Conservation (phyloP, 2,797 vertebrate genomes). For the Xyrichtys novacula region DNA sequence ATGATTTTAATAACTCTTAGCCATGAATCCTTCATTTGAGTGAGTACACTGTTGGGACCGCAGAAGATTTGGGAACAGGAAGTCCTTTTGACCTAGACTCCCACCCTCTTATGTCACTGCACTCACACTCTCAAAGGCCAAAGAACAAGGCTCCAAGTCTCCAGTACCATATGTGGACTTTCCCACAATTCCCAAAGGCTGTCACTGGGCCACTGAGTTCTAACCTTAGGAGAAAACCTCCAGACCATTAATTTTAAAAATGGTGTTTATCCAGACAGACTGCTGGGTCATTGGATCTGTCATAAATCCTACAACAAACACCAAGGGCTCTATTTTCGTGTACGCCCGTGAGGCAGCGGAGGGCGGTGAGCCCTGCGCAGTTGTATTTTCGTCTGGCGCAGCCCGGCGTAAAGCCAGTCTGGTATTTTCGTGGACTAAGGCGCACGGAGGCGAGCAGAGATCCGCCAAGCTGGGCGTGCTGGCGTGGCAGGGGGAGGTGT, state of each 20-base stretch:
- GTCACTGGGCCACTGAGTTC: background rate
- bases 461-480: too few species aligned
- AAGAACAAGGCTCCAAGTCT: background rate
- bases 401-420: too few species aligned
- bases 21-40: background rate
- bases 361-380: too few species aligned
- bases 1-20: too few species aligned
- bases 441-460: too few species aligned
- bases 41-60: background rate
- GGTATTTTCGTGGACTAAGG: too few species aligned
- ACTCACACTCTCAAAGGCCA: rapidly evolving
- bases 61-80: slow-evolving; percentile 17
- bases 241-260: background rate
- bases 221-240: background rate
- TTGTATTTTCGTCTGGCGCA: too few species aligned
- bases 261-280: background rate
- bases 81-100: background rate
- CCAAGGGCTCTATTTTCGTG: too few species aligned
- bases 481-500: too few species aligned
- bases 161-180: background rate
- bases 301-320: too few species aligned
- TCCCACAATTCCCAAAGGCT: background rate
- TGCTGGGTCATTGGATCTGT: too few species aligned
- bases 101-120: background rate
- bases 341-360: too few species aligned